Evolutionary conservation across 1,140 invertebrate species (phyloP), one percentile per base, ranked within the genome.

Genomic region (Parapsyche elsis): DNA sequence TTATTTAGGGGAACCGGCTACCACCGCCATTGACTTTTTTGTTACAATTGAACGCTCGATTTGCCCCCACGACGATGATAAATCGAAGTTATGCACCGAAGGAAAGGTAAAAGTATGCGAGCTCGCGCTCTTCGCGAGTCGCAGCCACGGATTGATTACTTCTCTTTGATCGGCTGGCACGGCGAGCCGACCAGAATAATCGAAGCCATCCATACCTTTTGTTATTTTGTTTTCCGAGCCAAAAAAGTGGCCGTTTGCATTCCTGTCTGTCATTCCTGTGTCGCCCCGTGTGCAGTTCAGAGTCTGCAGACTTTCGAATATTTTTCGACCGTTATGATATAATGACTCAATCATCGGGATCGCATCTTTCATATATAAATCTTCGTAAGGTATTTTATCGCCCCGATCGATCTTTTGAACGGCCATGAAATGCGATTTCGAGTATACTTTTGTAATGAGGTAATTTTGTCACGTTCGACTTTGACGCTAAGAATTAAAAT

Each of bases 161-260:
- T 24, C 64, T 1, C 64, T 67, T 67, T 67, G 64, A 67, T 67
- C 21, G 71, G 45, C 9, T 73, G 71, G 71, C 71, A 46, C 30
- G 14, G 4, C 67, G 38, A 71, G 10, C 24, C 38, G 71, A 73
- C 71, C 71, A 49, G 71, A 73, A 73, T 73, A 73, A 73, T 73
- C 45, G 71, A 73, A 21, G 24, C 38, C 19, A 14, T 49, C 71
- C 71, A 4, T 46, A 10, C 19, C 30, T 73, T 73, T 67, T 24
- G 64, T 24, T 16, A 10, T 53, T 53, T 53, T 53, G 16, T 53
- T 26, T 67, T 19, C n/a, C 38, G 71, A n/a, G n/a, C 38, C 71
- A 49, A 73, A 73, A 73, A 73, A 73, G 38, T 38, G 71, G 71
- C 71, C 45, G 71, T 24, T 46, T 19, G 30, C 71, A 73, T 73